These are phyloP conservation scores for Pedionomus torquatus DNA, from an alignment of 2,113 vertebrate genomes.

Conservation along the genomic window DNA sequence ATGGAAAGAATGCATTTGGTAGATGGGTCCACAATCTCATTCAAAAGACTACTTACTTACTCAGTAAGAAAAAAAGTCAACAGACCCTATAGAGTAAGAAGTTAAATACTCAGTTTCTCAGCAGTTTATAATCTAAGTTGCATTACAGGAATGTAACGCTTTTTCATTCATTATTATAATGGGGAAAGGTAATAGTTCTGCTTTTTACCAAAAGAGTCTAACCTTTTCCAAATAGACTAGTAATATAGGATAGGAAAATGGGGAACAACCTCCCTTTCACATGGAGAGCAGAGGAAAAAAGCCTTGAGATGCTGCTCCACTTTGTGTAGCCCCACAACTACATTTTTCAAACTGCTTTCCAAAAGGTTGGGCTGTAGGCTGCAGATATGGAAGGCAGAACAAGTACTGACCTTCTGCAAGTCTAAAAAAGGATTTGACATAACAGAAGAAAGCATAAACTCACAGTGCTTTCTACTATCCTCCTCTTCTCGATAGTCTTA, in stretches of 20 bases:
- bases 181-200: background rate
- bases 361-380: background rate
- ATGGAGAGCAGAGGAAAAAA: fast-evolving
- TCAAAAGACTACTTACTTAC: background rate
- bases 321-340: background rate
- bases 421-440: background rate
- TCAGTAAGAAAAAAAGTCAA: background rate
- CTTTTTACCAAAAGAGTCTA: background rate
- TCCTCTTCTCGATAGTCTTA: background rate
- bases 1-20: no score
- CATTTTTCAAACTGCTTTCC: background rate
- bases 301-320: fast-evolving
- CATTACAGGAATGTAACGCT: fast-evolving
- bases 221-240: background rate
- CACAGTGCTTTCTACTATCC: background rate
- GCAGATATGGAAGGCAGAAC: background rate
- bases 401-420: background rate
- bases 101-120: background rate
- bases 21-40: no score
- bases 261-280: background rate
- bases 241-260: background rate
- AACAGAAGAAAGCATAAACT: background rate
- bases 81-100: fast-evolving
- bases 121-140: background rate
- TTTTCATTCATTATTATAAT: background rate